phyloP scores from a whole-genome alignment of 2,113 vertebrate genomes.

The Cygnus buccinator region DNA sequence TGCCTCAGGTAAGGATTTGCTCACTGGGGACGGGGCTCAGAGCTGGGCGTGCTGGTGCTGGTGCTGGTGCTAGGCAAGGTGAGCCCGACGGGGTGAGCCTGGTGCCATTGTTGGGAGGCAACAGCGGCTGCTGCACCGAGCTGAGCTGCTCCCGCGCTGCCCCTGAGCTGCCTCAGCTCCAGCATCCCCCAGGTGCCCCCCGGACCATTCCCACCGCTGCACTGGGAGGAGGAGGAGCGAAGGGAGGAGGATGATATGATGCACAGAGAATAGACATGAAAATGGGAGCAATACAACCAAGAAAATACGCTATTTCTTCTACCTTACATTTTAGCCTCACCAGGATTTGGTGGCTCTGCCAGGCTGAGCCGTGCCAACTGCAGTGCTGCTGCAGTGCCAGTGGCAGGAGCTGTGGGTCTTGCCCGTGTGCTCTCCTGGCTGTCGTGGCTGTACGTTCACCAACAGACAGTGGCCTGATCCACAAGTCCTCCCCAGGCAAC shows the following conservation, averaged over 20 bases:
- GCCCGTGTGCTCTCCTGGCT: fast-evolving
- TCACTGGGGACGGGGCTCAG: not conserved
- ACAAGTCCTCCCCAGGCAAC: fast-evolving
- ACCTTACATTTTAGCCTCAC: not conserved
- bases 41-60: not conserved
- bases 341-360: not conserved
- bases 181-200: not conserved
- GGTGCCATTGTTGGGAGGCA: not conserved
- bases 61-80: not conserved
- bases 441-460: fast-evolving
- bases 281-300: not conserved
- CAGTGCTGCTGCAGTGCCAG: not conserved
- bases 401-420: not conserved
- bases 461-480: too few species aligned
- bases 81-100: not conserved
- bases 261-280: not conserved
- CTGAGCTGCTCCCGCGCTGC: not conserved
- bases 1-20: not conserved
- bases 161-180: fast-evolving
- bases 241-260: not conserved
- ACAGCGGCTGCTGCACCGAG: not conserved
- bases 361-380: fast-evolving
- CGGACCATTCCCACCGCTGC: fast-evolving
- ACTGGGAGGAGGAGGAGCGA: not conserved
- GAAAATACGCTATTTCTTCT: not conserved